Evolutionary conservation across 2,797 vertebrate species (phyloP), one percentile per base, ranked within the genome.

Genomic region (Buceros bicornis): DNA sequence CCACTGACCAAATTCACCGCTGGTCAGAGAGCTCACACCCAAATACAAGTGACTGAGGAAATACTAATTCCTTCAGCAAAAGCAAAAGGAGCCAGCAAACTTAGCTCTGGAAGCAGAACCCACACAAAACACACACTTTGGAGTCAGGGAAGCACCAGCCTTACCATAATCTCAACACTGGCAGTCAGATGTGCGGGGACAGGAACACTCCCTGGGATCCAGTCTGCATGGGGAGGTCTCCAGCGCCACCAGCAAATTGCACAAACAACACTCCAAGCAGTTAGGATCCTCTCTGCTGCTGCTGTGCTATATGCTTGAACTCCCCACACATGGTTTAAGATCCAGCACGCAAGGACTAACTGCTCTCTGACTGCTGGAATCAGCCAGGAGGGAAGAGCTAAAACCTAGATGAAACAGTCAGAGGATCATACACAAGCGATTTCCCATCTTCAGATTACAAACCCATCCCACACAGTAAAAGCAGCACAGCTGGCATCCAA

Each of bases 371-470:
- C 62, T 69, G 71, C 79, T 54, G 5, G 54, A 12, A 69, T 47
- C 16, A 53, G 64, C 62, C 57, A 6, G 69, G 82, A 81, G 50
- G 50, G n/a, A 42, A 89, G 40, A 42, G 5, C 53, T 62, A 31
- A 37, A 87, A 28, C 13, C 0, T 2, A 83, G 69, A 57, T 4
- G 69, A 88, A 66, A 58, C 31, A 50, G 72, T 77, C 5, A 70
- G 53, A 71, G 53, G 80, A 82, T 87, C 65, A 33, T 18, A 80
- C 69, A 54, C 56, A 64, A 77, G 53, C 4, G 1, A 80, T 89
- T 89, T 93, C 82, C 56, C 72, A 84, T 58, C 93, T 65, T 57
- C 93, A 86, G 90, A 72, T 78, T 83, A 60, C 82, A 94, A 1
- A 70, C 73, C 62, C 8, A 11, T 78, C 70, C 85, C 62, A 61